phyloP scores from a whole-genome alignment of 2,797 vertebrate genomes.

The Pteropus rufus region DNA sequence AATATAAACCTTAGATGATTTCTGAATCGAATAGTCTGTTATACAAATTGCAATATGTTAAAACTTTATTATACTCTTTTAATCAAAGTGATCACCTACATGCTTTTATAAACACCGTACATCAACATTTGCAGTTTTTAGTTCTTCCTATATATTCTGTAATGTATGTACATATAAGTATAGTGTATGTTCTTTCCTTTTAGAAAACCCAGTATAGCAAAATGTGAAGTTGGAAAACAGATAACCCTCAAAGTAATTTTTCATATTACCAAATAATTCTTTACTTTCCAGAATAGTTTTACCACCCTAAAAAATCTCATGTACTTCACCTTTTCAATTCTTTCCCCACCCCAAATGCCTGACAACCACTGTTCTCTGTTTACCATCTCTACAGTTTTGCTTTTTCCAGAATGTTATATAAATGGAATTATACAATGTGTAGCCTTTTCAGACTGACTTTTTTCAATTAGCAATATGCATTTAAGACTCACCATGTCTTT shows the following conservation, averaged over 20 bases:
- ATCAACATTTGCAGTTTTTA: neutral
- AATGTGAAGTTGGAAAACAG: neutral
- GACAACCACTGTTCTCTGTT: neutral
- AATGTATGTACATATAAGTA: neutral
- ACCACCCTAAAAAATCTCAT: neutral
- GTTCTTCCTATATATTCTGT: neutral
- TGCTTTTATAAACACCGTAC: neutral
- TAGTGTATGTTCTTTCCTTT: constrained; percentile 6
- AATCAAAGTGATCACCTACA: neutral
- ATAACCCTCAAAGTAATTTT: neutral
- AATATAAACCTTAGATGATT: neutral
- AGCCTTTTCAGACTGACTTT: neutral
- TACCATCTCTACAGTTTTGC: neutral
- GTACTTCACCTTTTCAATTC: neutral
- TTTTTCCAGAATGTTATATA: neutral
- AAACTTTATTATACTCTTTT: neutral
- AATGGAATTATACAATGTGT: neutral
- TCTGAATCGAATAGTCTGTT: neutral
- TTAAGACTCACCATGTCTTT: neutral
- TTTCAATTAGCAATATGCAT: neutral
- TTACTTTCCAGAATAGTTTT: neutral
- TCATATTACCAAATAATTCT: neutral
- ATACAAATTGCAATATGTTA: neutral
- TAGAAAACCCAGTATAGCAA: neutral
- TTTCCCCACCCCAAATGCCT: neutral